Base-by-base conservation (phyloP, 2,888 invertebrate genomes). In the Sabellastarte sp. region DNA sequence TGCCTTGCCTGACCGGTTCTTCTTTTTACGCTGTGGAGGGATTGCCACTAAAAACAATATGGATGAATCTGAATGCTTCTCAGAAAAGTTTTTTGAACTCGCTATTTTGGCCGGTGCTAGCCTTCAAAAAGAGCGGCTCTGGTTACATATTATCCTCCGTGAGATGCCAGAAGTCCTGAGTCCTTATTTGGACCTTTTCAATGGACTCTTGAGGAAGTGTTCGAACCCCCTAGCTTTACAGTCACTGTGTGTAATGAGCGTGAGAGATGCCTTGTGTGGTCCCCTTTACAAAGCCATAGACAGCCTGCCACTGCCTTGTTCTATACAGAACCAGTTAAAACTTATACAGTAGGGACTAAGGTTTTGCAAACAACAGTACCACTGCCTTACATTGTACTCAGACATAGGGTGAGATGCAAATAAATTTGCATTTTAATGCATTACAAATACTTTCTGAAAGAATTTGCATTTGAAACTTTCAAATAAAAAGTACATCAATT, bases 21-120 rank as follows among this genome's bases (percentile, higher is more conserved):
- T 66, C 53, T 66, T 66, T 32, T 52, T 66, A n/a, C 57, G 66
- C 24, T 66, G 61, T 59, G 66, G 66, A 20, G 66, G 66, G 1
- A 52, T 66, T 31, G 60, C 59, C 31, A 64, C 66, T 28, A 31
- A 61, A 26, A 66, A 63, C 1, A 61, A 33, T 29, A 52, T 28
- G 24, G 63, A 63, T 15, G 61, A 57, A 1, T 57, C 66, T 1
- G 63, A 63, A 30, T 66, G 63, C 50, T 66, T 64, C 31, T 64
- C 66, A 5, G 56, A 32, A 3, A 50, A 58, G 15, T 66, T 66
- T 41, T 66, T 66, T 41, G 33, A 32, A 30, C 31, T 66, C 26
- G 63, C 66, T 1, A 20, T 61, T 5, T 24, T 26, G 31, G 64
- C 63, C 30, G 66, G 66, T 2, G 66, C 66, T 20, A 60, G 41